A percentile compares a stretch with the other conserved stretches of the same genome.
These are phyloP conservation scores for Drosophila neocordata DNA, from an alignment of 1,140 invertebrate species.

Conservation along the genomic window DNA sequence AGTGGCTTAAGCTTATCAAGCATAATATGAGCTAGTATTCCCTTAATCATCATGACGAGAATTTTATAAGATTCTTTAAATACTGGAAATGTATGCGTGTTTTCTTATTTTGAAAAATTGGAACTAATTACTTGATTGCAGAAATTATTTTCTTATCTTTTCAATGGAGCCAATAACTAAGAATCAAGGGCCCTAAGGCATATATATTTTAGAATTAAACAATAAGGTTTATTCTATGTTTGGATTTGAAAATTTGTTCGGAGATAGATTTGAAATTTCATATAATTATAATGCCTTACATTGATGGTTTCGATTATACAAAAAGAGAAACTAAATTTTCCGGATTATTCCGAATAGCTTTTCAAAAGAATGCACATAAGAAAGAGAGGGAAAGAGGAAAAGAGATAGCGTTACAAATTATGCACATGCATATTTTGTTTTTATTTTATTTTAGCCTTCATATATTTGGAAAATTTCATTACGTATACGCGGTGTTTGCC, in stretches of 20 bases:
- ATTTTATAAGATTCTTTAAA: constrained; percentile 39
- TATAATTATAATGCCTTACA: no score
- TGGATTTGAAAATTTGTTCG: no score
- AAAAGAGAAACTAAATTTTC: background rate
- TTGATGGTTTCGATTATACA: background rate
- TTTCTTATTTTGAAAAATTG: background rate
- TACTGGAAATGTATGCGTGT: constrained; percentile 29
- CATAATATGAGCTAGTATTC: constrained; percentile 19
- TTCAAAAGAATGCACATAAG: no score
- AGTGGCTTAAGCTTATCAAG: constrained; percentile 44
- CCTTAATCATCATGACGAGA: constrained; percentile 42
- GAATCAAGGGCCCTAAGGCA: no score
- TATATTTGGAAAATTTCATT: constrained; percentile 45
- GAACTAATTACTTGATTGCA: background rate
- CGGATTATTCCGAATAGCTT: no score
- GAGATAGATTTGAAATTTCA: no score
- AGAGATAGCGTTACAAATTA: background rate
- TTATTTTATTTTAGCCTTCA: constrained; percentile 5
- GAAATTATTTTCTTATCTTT: background rate
- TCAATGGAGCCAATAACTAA: background rate
- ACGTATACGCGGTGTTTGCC: constrained; percentile 47
- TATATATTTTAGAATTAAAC: no score
- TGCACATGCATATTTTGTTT: constrained; percentile 8
- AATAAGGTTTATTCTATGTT: no score
- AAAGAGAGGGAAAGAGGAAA: background rate